phyloP scores from a whole-genome alignment of 2,797 vertebrate genomes.

The Catharus ustulatus region DNA sequence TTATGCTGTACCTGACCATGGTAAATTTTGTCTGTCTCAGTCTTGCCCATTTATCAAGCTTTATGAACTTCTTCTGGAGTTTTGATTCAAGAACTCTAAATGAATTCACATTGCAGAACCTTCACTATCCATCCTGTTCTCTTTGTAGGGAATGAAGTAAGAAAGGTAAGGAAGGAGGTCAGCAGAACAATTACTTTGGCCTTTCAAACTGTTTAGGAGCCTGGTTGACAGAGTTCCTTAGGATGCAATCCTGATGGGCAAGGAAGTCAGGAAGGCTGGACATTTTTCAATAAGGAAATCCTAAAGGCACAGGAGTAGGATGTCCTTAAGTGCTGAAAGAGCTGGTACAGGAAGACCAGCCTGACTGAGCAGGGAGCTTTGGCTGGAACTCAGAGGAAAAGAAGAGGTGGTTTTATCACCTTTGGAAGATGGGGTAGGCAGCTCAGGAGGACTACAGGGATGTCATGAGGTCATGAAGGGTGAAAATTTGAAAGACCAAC shows the following conservation, averaged over 20 bases:
- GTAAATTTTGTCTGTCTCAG: constrained; percentile 9
- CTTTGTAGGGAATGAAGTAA: neutral
- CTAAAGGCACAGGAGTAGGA: neutral
- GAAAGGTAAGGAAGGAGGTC: neutral
- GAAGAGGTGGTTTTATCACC: neutral
- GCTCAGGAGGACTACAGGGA: neutral
- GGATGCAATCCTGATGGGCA: neutral
- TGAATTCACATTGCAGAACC: neutral
- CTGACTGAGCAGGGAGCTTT: neutral
- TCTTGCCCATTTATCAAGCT: neutral
- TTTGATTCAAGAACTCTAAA: neutral
- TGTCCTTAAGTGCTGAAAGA: neutral
- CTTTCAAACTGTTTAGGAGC: neutral
- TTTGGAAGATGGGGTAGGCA: neutral
- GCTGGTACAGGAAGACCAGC: neutral
- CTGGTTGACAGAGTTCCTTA: neutral
- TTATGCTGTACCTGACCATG: neutral
- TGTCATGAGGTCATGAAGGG: neutral
- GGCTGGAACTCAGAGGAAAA: neutral
- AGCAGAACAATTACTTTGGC: neutral
- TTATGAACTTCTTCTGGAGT: neutral
- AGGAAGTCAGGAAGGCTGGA: neutral
- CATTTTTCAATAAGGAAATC: neutral
- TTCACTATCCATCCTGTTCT: neutral
- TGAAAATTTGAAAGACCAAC: neutral